Evolutionary conservation across 1,140 invertebrate genomes (phyloP).

Genomic region (Drosophila bocqueti): DNA sequence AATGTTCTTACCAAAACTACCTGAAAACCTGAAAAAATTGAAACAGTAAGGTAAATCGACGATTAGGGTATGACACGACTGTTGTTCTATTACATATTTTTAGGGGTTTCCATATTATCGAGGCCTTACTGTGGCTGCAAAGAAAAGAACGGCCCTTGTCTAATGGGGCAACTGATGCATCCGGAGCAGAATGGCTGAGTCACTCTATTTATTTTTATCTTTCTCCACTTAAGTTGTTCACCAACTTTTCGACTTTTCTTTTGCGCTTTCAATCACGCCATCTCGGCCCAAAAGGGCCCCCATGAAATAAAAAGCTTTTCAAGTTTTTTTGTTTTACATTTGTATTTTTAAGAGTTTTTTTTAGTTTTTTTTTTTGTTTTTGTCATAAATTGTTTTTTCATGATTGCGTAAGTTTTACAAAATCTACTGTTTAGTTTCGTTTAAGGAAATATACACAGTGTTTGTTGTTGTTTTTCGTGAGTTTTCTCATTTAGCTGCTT

Average conservation of each 20-base stretch:
- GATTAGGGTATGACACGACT: not conserved
- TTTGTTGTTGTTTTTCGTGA: slow-evolving; percentile 58
- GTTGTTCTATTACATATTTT: not conserved
- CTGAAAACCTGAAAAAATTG: too few relatives aligned
- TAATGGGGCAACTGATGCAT: slow-evolving; percentile 42
- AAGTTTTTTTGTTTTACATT: slow-evolving; percentile 61
- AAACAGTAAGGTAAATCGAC: too few relatives aligned
- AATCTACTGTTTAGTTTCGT: slow-evolving; percentile 49
- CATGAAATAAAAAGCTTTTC: slow-evolving; percentile 68
- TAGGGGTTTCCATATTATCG: not conserved
- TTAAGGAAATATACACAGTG: slow-evolving; percentile 79
- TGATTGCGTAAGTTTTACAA: slow-evolving; percentile 61
- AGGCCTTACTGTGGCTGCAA: slow-evolving; percentile 39
- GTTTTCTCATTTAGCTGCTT: slow-evolving; percentile 49
- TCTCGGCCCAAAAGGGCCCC: slow-evolving; percentile 28
- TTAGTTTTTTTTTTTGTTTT: slow-evolving; percentile 30
- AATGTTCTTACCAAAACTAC: too few relatives aligned
- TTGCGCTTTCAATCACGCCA: slow-evolving; percentile 57
- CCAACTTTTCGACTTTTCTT: slow-evolving; percentile 43
- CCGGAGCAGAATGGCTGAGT: slow-evolving; percentile 52
- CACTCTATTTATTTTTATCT: slow-evolving; percentile 40
- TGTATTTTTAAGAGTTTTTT: slow-evolving; percentile 64
- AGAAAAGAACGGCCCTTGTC: slow-evolving; percentile 29
- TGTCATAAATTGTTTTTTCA: slow-evolving; percentile 37
- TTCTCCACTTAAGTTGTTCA: slow-evolving; percentile 27